These are phyloP conservation scores for Anastatus disparis DNA, from an alignment of 1,140 invertebrate genomes.

Conservation along the genomic window DNA sequence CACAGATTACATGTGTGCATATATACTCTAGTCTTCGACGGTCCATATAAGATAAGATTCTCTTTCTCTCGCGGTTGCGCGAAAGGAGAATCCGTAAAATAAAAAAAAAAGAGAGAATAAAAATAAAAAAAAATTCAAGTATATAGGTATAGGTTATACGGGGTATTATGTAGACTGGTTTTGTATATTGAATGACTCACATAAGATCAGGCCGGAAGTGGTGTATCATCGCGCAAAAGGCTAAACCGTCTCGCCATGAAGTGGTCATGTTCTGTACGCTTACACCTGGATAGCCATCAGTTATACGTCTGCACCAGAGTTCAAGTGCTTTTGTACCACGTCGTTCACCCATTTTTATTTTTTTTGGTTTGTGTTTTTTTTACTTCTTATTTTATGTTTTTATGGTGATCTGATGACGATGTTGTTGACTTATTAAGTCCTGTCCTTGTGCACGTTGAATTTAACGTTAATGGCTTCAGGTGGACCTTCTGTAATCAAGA, in stretches of 20 bases:
- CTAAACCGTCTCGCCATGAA: slow-evolving; percentile 92
- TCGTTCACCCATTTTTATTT: slow-evolving; percentile 78
- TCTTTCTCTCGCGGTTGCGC: too few relatives aligned
- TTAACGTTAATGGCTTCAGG: too few relatives aligned
- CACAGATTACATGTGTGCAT: too few relatives aligned
- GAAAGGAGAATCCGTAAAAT: too few relatives aligned
- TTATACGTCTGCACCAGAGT: slow-evolving; percentile 87
- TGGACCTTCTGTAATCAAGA: too few relatives aligned
- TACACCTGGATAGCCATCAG: slow-evolving; percentile 88
- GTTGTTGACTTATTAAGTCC: too few relatives aligned
- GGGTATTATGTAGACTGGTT: neutral
- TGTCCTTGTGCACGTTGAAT: too few relatives aligned
- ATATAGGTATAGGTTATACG: neutral
- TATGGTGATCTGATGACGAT: too few relatives aligned
- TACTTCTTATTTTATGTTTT: too few relatives aligned
- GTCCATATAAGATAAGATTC: too few relatives aligned
- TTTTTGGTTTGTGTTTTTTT: neutral
- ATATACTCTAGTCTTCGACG: too few relatives aligned
- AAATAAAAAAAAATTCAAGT: neutral
- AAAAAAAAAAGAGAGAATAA: neutral
- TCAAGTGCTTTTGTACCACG: slow-evolving; percentile 88
- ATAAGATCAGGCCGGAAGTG: slow-evolving; percentile 95
- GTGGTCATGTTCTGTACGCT: slow-evolving; percentile 92
- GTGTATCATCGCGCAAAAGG: slow-evolving; percentile 96
- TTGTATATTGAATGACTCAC: slow-evolving; percentile 74